phyloP scores from a whole-genome alignment of 2,888 invertebrate species.

The Cremastinae sp. region DNA sequence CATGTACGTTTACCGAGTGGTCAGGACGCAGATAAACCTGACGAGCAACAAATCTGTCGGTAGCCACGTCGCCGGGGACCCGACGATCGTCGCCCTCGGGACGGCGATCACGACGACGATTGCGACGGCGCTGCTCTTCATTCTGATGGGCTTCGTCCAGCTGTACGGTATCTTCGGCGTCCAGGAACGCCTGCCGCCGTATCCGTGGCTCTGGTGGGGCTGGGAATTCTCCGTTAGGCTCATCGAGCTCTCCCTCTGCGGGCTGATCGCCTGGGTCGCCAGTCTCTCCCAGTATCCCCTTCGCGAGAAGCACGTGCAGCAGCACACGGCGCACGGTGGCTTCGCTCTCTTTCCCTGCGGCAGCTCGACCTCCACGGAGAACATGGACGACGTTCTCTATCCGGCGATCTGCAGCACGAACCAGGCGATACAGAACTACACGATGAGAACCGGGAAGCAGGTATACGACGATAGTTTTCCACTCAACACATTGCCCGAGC shows the following conservation, averaged over 20 bases:
- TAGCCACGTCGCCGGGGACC: slow-evolving; percentile 87
- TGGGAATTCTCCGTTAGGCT: slow-evolving; percentile 93
- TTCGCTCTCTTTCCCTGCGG: slow-evolving; percentile 91
- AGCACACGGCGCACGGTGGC: slow-evolving; percentile 82
- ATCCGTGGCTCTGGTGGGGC: slow-evolving; percentile 94
- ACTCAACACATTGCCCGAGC: slow-evolving; percentile 81
- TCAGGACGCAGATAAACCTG: slow-evolving; percentile 88
- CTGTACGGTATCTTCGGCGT: slow-evolving; percentile 90
- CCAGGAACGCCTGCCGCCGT: slow-evolving; percentile 78
- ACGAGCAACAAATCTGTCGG: slow-evolving; percentile 75
- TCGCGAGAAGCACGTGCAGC: slow-evolving; percentile 85
- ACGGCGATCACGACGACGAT: slow-evolving; percentile 95
- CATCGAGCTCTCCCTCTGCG: slow-evolving; percentile 93
- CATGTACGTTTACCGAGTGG: slow-evolving; percentile 90
- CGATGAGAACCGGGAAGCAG: slow-evolving; percentile 88
- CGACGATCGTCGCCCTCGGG: slow-evolving; percentile 83
- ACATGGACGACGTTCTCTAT: slow-evolving; percentile 91
- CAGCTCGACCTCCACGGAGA: slow-evolving; percentile 89
- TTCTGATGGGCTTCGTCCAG: slow-evolving; percentile 91
- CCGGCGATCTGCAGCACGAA: slow-evolving; percentile 93
- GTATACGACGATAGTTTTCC: slow-evolving; percentile 87
- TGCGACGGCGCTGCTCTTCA: slow-evolving; percentile 91
- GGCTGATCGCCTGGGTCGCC: slow-evolving; percentile 92
- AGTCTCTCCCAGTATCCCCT: slow-evolving; percentile 85
- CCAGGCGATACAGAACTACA: slow-evolving; percentile 92